Conservation (phyloP, 1,140 invertebrate genomes). For the Oncopodura yosiiana region DNA sequence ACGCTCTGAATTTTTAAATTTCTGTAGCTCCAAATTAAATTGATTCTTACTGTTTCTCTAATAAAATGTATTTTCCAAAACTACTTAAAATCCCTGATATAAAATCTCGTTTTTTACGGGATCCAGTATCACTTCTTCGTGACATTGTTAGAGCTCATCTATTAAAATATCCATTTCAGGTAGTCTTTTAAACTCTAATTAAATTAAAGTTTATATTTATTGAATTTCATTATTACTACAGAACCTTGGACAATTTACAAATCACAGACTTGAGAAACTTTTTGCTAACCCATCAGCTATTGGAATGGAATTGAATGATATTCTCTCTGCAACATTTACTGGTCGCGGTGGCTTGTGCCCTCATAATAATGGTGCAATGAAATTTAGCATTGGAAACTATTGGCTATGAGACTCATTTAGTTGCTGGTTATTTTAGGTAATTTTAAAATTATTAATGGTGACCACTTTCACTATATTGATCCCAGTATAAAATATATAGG, state of each 20-base stretch:
- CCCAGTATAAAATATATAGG: background rate
- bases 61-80: constrained; percentile 21
- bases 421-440: constrained; percentile 17
- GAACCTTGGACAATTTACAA: no score
- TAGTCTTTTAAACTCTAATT: background rate
- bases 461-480: no score
- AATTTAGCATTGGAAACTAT: constrained; percentile 9
- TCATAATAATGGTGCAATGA: constrained; percentile 19
- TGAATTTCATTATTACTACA: no score
- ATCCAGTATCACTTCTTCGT: constrained; percentile 12
- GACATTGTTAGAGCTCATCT: constrained; percentile 17
- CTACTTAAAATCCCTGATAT: constrained; percentile 13
- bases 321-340: no score
- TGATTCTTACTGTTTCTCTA: no score
- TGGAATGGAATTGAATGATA: no score
- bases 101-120: constrained; percentile 15
- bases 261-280: no score
- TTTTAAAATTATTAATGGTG: no score
- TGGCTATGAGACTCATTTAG: constrained; percentile 8
- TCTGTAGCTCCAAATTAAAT: no score
- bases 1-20: no score
- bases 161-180: constrained; percentile 27
- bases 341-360: constrained; percentile 15
- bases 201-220: background rate
- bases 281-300: no score